Percentiles rank a stretch among this genome's conserved stretches.
Conservation (phyloP, 2,797 vertebrate genomes). For the Steatocranus sp. region DNA sequence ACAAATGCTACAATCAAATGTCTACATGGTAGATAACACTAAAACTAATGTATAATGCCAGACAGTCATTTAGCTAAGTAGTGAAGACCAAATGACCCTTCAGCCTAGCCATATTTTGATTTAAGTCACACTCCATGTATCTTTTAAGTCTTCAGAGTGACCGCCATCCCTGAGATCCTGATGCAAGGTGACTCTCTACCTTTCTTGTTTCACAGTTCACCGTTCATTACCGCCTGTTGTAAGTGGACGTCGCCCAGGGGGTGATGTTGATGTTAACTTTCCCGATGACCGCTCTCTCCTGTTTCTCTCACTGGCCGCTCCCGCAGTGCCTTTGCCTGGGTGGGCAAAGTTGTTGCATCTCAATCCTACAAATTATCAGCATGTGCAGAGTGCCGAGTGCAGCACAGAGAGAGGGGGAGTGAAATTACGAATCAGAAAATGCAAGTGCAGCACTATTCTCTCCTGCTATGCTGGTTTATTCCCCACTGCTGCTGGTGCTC, state of each 20-base stretch:
- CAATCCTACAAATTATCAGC: slow-evolving; percentile 34
- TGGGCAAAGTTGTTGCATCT: slow-evolving; percentile 10
- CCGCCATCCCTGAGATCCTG: slow-evolving; percentile 1
- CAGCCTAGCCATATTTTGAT: background rate
- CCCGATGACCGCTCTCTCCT: background rate
- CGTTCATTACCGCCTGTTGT: slow-evolving; percentile 39
- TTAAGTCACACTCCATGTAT: background rate
- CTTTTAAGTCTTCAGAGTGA: background rate
- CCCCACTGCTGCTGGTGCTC: slow-evolving; percentile 9
- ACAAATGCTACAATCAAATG: background rate
- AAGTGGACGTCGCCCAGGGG: slow-evolving; percentile 30
- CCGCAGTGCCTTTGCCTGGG: background rate
- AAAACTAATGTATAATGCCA: background rate
- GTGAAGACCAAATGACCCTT: background rate
- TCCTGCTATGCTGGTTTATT: background rate
- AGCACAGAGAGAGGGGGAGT: slow-evolving; percentile 1
- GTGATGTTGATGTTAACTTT: slow-evolving; percentile 19
- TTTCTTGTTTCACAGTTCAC: slow-evolving; percentile 59
- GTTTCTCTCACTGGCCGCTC: background rate
- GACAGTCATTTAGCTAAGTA: background rate
- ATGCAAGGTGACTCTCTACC: slow-evolving; percentile 38
- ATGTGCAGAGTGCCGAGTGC: slow-evolving; percentile 22
- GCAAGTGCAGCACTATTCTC: slow-evolving; percentile 38
- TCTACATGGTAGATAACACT: background rate
- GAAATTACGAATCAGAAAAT: slow-evolving; percentile 31